Conservation (phyloP, 2,113 vertebrate species). For the Tragulus kanchil region DNA sequence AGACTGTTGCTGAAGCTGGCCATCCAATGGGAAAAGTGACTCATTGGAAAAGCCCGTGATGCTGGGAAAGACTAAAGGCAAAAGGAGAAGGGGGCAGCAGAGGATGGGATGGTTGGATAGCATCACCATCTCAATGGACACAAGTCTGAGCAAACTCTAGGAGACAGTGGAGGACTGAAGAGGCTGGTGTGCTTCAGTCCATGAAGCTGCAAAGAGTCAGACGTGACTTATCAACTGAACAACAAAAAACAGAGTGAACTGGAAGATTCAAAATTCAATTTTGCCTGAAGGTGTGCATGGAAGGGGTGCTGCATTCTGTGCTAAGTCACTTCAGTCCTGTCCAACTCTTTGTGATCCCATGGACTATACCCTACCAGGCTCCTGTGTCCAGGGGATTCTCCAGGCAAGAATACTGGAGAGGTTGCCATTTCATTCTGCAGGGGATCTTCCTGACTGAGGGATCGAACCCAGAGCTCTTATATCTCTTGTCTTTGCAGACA, state of each 20-base stretch:
- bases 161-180: neutral
- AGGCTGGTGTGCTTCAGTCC: neutral
- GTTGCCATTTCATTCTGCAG: too few relatives aligned
- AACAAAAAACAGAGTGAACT: neutral
- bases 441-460: too few relatives aligned
- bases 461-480: too few relatives aligned
- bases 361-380: too few relatives aligned
- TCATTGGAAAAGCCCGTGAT: neutral
- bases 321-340: too few relatives aligned
- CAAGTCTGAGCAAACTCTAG: neutral
- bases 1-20: neutral
- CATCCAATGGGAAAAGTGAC: neutral
- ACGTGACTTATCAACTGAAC: rapidly evolving
- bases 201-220: rapidly evolving
- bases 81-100: neutral
- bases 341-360: too few relatives aligned
- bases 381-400: too few relatives aligned
- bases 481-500: too few relatives aligned
- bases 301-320: neutral
- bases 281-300: neutral
- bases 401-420: too few relatives aligned
- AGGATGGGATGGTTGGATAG: neutral
- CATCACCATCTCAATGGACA: neutral
- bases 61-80: neutral
- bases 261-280: neutral